Evolutionary conservation across 92 coral and sea anemone genomes (phyloP).

Genomic region (Heliopora coerulea): DNA sequence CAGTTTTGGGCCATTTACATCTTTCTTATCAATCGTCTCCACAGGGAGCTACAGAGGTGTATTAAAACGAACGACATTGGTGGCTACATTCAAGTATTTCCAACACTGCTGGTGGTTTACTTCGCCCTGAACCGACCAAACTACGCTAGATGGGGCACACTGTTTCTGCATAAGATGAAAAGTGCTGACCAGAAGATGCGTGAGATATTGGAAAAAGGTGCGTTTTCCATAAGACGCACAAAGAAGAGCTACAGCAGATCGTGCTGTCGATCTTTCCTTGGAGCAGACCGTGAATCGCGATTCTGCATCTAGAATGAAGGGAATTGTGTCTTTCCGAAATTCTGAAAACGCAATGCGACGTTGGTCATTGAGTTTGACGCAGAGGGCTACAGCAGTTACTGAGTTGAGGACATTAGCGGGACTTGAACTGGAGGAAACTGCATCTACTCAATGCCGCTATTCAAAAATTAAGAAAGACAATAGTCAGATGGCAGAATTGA

Average conservation of each 20-base stretch:
- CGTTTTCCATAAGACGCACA: conserved; percentile 10
- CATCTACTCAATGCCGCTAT: no score
- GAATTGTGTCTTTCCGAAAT: conserved; percentile 2
- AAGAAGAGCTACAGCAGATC: conserved; percentile 14
- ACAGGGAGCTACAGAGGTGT: background rate
- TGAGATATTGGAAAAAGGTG: conserved; percentile 1
- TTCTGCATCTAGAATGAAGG: conserved; percentile 13
- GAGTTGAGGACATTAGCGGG: no score
- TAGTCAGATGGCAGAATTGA: no score
- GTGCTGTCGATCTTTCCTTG: conserved; percentile 16
- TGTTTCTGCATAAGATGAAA: background rate
- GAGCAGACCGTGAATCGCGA: conserved; percentile 7
- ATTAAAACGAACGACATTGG: background rate
- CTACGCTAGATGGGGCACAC: conserved; percentile 15
- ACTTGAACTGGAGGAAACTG: no score
- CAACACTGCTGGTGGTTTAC: background rate
- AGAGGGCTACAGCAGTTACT: conserved; percentile 20
- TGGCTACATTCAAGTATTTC: conserved; percentile 8
- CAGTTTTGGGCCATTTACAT: conserved; percentile 19
- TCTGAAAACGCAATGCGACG: conserved; percentile 10
- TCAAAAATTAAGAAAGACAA: no score
- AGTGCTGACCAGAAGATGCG: conserved; percentile 2
- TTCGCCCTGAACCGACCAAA: conserved; percentile 11
- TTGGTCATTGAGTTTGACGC: background rate
- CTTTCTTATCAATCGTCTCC: conserved; percentile 11